Base-by-base conservation (phyloP, 1,140 invertebrate genomes). In the Hyphantria cunea region DNA sequence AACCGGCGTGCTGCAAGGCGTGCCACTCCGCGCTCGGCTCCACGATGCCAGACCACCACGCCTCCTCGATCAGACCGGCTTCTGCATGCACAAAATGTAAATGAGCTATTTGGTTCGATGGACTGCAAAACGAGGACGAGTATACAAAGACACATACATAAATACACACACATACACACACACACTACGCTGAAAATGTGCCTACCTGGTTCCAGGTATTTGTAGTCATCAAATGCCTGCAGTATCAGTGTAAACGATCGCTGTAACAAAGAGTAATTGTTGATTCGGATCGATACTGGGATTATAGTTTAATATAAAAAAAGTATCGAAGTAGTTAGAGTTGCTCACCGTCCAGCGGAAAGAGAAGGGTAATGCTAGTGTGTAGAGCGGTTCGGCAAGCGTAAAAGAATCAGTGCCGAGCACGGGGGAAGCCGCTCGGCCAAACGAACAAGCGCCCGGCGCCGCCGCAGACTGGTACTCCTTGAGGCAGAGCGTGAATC, bases 221-320 rank as follows among this genome's bases (percentile, higher is more conserved):
- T 95, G 89, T 92, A 93, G 91, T 95, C 94, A 91, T 97, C 96
- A 92, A 96, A 94, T 62, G 96, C 97, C 92, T 97, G 96, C 69
- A 98, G 93, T 68, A 98, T 97, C 78, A 98, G 92, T 71, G 96
- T 97, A 91, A 98, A 97, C 67, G 96, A 96, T 86, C 96, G 95
- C 97, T 98, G 95, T 70, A 82, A 77, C 33, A 73, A 54, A 76
- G 66, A 41, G 13, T 45, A 15, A 17, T 9, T 15, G 11, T 4
- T 41, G 11, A 34, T 10, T n/a, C 15, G n/a, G 9, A 25, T 48
- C 12, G 37, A 0, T 8, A 45, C 12, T 1, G 56, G 17, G 2
- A n/a, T n/a, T n/a, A 5, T 25, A 5, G 2, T 3, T 25, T 1
- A 25, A 5, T 25, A 25, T 25, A 5, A 25, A 5, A 25, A 3